phyloP scores from a whole-genome alignment of 1,140 invertebrate genomes.

The Andrena cerasifolii region DNA sequence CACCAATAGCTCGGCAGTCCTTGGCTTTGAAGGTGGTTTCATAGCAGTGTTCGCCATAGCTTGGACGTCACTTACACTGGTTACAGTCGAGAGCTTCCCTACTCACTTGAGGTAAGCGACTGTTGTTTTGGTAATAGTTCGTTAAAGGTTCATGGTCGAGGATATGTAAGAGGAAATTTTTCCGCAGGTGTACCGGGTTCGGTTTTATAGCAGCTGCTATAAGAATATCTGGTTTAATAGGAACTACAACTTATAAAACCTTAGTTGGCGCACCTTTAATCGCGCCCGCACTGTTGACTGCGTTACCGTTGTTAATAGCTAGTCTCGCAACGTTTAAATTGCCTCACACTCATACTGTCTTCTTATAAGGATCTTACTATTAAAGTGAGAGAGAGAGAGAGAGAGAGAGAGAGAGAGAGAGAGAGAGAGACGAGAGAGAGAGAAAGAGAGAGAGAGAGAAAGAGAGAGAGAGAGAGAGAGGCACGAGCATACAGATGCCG shows the following conservation, averaged over 20 bases:
- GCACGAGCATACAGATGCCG: neutral
- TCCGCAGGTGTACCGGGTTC: constrained; percentile 75
- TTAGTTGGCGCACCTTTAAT: constrained; percentile 72
- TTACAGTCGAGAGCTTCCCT: constrained; percentile 76
- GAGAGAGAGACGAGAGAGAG: neutral
- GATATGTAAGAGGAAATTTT: constrained; percentile 13
- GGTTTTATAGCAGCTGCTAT: constrained; percentile 75
- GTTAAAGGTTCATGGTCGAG: neutral
- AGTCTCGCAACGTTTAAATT: constrained; percentile 76
- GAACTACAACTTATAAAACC: constrained; percentile 74
- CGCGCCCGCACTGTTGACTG: constrained; percentile 74
- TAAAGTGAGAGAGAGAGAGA: constrained; percentile 17
- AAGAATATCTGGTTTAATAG: constrained; percentile 74
- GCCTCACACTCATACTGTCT: constrained; percentile 77
- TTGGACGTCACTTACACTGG: constrained; percentile 75
- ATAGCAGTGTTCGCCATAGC: constrained; percentile 73
- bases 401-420: constrained; percentile 16
- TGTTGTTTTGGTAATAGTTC: neutral
- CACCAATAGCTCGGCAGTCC: constrained; percentile 71
- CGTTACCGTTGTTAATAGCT: constrained; percentile 70
- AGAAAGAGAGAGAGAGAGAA: constrained; percentile 22
- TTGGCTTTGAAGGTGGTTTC: constrained; percentile 77
- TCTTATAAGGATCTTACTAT: constrained; percentile 70
- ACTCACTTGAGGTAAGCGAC: constrained; percentile 74
- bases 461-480: constrained; percentile 9